Percentiles rank a stretch among this genome's conserved stretches.
Evolutionary conservation across 2,113 vertebrate species (phyloP).

Genomic region (Brachyhypopomus occidentalis): DNA sequence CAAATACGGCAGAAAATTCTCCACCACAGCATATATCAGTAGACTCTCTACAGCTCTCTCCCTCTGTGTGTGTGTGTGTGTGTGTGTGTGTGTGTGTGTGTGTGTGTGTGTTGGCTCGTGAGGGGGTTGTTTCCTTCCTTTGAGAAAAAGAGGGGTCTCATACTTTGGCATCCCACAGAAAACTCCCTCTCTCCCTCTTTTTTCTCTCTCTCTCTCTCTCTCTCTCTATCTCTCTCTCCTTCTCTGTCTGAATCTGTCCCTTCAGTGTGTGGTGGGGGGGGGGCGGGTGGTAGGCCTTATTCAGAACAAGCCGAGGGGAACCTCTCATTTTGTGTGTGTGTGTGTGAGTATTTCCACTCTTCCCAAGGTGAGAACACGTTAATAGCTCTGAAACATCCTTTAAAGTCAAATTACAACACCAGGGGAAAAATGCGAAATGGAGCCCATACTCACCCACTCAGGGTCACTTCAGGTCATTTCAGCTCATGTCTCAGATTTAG

Average conservation of each 20-base stretch:
- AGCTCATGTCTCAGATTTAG: neutral
- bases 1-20: constrained; percentile 20
- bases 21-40: constrained; percentile 4
- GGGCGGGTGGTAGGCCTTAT: neutral
- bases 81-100: constrained; percentile 22
- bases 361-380: constrained; percentile 13
- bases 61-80: neutral
- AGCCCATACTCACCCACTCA: neutral
- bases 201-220: constrained; percentile 6
- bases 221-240: constrained; percentile 4
- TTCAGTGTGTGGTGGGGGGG: neutral
- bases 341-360: neutral
- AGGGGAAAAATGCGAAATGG: neutral
- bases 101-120: constrained; percentile 14
- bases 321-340: constrained; percentile 14
- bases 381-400: neutral
- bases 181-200: constrained; percentile 5
- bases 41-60: too few relatives aligned
- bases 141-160: constrained; percentile 18
- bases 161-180: constrained; percentile 27
- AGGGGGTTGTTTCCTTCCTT: constrained; percentile 27
- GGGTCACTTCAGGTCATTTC: constrained; percentile 2
- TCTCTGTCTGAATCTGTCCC: neutral
- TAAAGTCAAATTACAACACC: constrained; percentile 1
- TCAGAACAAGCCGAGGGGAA: constrained; percentile 23